Base-by-base conservation (phyloP, 2,888 invertebrate genomes). In the Eurytoma californica region DNA sequence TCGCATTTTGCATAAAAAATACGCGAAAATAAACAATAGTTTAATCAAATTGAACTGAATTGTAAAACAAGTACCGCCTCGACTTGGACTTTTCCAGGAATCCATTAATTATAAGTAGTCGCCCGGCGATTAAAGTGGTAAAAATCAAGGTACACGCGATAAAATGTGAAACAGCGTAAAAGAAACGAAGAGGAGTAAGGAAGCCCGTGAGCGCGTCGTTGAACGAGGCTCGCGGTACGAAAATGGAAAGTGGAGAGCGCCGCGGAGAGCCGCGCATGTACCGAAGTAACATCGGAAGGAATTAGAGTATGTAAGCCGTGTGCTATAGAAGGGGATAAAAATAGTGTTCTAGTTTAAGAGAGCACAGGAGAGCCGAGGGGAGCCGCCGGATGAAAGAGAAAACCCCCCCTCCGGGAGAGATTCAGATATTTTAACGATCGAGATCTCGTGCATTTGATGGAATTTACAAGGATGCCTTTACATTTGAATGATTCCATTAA, bases 221-320 rank as follows among this genome's bases (percentile, higher is more conserved):
- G n/a, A n/a, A n/a, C n/a, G n/a, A n/a, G n/a, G n/a, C n/a, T 51
- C 68, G 65, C 73, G 51, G 51, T 18, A 55, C 68, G 24, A 61
- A 76, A 69, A 76, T 61, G 68, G 69, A 76, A 69, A 68, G 55
- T 69, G n/a, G n/a, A n/a, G n/a, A n/a, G n/a, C n/a, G n/a, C n/a
- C n/a, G n/a, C n/a, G 61, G 63, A 69, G 67, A 30, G 28, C 20
- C 20, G 57, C 20, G 28, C 20, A 16, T 13, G 66, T 13, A 24
- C 67, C 39, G 65, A 69, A 76, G 75, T 61, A 75, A 70, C 76
- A 76, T 76, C 69, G 69, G 69, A 76, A 70, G 69, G 69, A 76
- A 76, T 76, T 76, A 76, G 76, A 76, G 76, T 76, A 65, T 76
- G 69, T 47, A 70, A 69, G 65, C 49, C 68, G n/a, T n/a, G 39